phyloP scores from a whole-genome alignment of 2,888 invertebrate species.

The Nemurella pictetii region DNA sequence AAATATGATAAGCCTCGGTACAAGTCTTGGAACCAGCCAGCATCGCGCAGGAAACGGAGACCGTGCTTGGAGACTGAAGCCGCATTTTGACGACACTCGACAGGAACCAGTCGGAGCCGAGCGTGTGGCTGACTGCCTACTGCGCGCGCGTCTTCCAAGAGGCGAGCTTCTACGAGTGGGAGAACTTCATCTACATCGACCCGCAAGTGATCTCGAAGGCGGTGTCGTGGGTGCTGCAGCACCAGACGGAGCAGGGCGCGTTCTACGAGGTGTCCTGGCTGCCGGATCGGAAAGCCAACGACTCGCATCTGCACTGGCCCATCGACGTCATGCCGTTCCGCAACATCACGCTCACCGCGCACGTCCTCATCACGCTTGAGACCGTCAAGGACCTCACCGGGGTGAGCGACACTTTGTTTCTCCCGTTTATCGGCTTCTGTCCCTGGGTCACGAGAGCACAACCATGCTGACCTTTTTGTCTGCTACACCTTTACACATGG shows the following conservation, averaged over 20 bases:
- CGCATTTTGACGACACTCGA: conserved; percentile 38
- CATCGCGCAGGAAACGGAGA: no score
- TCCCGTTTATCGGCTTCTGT: no score
- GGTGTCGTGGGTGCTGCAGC: conserved; percentile 81
- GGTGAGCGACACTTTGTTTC: conserved; percentile 51
- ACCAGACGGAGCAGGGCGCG: conserved; percentile 82
- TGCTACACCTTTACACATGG: no score
- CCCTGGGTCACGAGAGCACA: no score
- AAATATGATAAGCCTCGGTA: no score
- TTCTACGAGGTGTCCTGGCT: conserved; percentile 88
- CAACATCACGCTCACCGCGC: conserved; percentile 90
- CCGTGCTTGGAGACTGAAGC: no score
- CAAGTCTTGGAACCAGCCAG: no score
- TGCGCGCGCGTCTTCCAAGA: conserved; percentile 86
- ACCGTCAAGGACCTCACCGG: conserved; percentile 79
- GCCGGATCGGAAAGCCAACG: conserved; percentile 87
- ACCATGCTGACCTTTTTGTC: no score
- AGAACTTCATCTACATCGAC: conserved; percentile 93
- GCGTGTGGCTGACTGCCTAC: conserved; percentile 92
- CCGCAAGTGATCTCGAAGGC: conserved; percentile 78
- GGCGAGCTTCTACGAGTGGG: conserved; percentile 96
- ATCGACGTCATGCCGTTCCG: conserved; percentile 62
- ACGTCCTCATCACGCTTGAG: conserved; percentile 86
- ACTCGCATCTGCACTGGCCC: conserved; percentile 60
- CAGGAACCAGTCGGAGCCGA: conserved; percentile 82